phyloP scores from a whole-genome alignment of 2,888 invertebrate genomes.

The Hermaeophaga mercurialis region DNA sequence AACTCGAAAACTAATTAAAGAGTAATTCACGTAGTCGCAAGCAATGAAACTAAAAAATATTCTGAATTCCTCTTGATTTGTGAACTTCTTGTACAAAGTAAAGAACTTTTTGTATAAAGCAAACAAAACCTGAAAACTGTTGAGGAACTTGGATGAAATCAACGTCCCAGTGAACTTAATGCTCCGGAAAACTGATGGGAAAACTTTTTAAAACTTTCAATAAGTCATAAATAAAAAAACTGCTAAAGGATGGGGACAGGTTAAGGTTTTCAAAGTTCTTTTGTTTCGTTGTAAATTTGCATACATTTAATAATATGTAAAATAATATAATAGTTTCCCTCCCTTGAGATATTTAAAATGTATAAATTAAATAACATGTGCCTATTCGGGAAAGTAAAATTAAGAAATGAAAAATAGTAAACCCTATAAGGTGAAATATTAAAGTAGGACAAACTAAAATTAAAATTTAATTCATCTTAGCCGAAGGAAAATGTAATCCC shows the following conservation, averaged over 20 bases:
- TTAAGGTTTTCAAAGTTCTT: not conserved
- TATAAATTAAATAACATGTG: too few relatives aligned
- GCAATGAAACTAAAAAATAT: constrained; percentile 17
- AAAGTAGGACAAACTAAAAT: too few relatives aligned
- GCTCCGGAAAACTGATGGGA: constrained; percentile 43
- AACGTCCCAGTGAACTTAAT: constrained; percentile 42
- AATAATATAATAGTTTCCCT: too few relatives aligned
- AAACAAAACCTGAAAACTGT: constrained; percentile 38
- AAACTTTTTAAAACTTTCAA: constrained; percentile 36
- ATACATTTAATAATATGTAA: too few relatives aligned
- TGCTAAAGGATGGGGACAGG: constrained; percentile 2
- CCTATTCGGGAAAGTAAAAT: too few relatives aligned
- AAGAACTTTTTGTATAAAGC: constrained; percentile 20
- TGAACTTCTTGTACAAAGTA: constrained; percentile 27
- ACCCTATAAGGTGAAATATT: too few relatives aligned
- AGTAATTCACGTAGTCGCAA: constrained; percentile 19
- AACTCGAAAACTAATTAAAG: constrained; percentile 30
- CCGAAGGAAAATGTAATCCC: too few relatives aligned
- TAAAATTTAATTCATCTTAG: too few relatives aligned
- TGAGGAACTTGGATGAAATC: constrained; percentile 41
- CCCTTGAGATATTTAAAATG: too few relatives aligned
- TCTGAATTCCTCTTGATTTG: constrained; percentile 17
- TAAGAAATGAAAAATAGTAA: too few relatives aligned
- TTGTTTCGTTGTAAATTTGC: too few relatives aligned
- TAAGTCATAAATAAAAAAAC: constrained; percentile 32